These are phyloP conservation scores for Tetrapedia diversipes DNA, from an alignment of 2,888 invertebrate species.

Conservation along the genomic window DNA sequence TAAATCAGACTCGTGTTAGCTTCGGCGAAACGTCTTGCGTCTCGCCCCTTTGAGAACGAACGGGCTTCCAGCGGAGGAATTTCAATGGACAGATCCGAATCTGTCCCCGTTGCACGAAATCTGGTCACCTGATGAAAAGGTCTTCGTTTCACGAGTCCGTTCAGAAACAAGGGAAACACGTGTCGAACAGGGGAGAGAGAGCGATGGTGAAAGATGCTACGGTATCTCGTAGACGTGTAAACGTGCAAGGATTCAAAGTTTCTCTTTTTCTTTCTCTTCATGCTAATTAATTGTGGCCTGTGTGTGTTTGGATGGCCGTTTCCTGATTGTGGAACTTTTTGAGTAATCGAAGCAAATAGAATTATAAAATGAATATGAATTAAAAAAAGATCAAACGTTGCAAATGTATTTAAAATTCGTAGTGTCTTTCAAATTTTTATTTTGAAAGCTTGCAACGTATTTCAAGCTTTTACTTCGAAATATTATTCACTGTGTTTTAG, in stretches of 20 bases:
- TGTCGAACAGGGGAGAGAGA: slow-evolving; percentile 13
- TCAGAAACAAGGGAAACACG: slow-evolving; percentile 8
- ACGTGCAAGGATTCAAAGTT: too few species aligned
- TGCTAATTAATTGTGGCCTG: background rate
- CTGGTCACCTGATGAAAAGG: slow-evolving; percentile 17
- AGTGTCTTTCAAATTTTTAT: too few species aligned
- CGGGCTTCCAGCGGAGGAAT: slow-evolving; percentile 16
- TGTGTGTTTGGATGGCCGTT: background rate
- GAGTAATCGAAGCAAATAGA: too few species aligned
- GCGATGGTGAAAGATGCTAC: background rate
- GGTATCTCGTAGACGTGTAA: background rate
- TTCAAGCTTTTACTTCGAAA: too few species aligned
- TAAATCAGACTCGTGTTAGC: slow-evolving; percentile 69
- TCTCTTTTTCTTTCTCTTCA: too few species aligned
- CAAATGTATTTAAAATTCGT: too few species aligned
- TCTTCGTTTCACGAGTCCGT: slow-evolving; percentile 15
- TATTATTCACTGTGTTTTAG: too few species aligned
- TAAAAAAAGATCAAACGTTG: too few species aligned
- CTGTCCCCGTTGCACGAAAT: slow-evolving; percentile 20
- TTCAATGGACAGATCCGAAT: slow-evolving; percentile 8
- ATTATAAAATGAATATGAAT: too few species aligned
- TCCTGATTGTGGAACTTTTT: too few species aligned
- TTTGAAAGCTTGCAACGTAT: too few species aligned
- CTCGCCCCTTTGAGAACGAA: slow-evolving; percentile 30
- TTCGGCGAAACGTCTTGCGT: slow-evolving; percentile 35